phyloP scores from a whole-genome alignment of 2,888 invertebrate species.

The Orthosia gracilis region DNA sequence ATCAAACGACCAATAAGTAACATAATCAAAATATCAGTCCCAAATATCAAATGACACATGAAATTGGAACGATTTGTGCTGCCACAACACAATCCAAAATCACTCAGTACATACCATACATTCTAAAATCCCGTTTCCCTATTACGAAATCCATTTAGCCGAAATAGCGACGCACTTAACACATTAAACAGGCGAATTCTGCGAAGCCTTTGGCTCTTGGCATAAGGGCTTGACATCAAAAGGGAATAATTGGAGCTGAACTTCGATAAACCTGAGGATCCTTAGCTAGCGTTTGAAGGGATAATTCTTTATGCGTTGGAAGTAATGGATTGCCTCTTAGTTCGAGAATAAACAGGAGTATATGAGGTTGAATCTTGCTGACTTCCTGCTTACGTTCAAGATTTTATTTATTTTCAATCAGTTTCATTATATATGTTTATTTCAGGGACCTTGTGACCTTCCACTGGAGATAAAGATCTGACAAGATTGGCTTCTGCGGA shows the following conservation, averaged over 20 bases:
- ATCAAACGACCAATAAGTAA: not conserved
- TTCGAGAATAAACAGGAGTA: slow-evolving; percentile 23
- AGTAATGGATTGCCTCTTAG: slow-evolving; percentile 48
- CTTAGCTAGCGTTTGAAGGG: slow-evolving; percentile 54
- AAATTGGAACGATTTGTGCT: slow-evolving; percentile 19
- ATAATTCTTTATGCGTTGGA: slow-evolving; percentile 52
- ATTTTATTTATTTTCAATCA: not conserved
- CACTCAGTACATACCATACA: slow-evolving; percentile 38
- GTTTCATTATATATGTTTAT: not conserved
- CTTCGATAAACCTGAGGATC: slow-evolving; percentile 63
- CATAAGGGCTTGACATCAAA: slow-evolving; percentile 61
- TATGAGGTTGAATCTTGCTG: slow-evolving; percentile 1
- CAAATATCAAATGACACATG: slow-evolving; percentile 12
- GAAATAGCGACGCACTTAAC: slow-evolving; percentile 62
- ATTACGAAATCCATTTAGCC: slow-evolving; percentile 57
- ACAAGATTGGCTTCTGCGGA: not conserved
- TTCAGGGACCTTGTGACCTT: not conserved
- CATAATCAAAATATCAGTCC: not conserved
- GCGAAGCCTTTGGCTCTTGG: slow-evolving; percentile 52
- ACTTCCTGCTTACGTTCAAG: not conserved
- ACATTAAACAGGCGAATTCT: slow-evolving; percentile 61
- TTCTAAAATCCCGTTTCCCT: slow-evolving; percentile 39
- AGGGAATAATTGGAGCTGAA: slow-evolving; percentile 66
- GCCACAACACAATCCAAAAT: slow-evolving; percentile 19
- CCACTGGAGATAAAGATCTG: not conserved